Evolutionary conservation across 1,140 invertebrate species (phyloP), one percentile per base, ranked within the genome.

Genomic region (Zeugodacus cucurbitae): DNA sequence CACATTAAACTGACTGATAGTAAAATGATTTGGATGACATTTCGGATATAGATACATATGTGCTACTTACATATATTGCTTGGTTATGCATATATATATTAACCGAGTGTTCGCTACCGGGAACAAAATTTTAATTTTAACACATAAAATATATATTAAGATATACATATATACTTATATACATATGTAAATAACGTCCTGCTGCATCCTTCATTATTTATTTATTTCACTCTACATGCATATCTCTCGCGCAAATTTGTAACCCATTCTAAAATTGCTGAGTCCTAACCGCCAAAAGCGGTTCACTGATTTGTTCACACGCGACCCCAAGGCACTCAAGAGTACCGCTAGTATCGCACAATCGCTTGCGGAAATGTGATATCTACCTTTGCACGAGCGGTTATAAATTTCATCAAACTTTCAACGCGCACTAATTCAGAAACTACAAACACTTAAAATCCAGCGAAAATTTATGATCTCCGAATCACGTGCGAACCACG

Each of bases 401-500:
- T 11, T 48, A 82, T 82, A 92, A 92, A 92, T 92, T 90, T 91
- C 89, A 91, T 91, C 91, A 91, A 91, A 91, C 90, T 89, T 90
- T 90, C 90, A 92, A 92, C 91, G 89, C 87, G 20, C 64, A 70
- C 91, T 91, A 92, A 92, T 92, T 92, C 74, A 82, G 91, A 92
- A 92, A 92, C 91, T 92, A 92, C 91, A 92, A 92, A 89, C 91
- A 92, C 90, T 92, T 92, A 91, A 91, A 91, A 91, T 88, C 89
- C 87, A 74, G 62, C 62, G 89, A 89, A 91, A 91, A 92, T 92
- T 92, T 92, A 92, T 91, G 91, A 92, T 85, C 90, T 89, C 86
- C 91, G 91, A 91, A 92, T 92, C 91, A 92, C 91, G 91, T 92
- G 91, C 91, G 91, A 91, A 91, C 91, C 91, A 92, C 91, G 91